Evolutionary conservation across 2,797 vertebrate species (phyloP).

Genomic region (Hyperoplus lanceolatus): DNA sequence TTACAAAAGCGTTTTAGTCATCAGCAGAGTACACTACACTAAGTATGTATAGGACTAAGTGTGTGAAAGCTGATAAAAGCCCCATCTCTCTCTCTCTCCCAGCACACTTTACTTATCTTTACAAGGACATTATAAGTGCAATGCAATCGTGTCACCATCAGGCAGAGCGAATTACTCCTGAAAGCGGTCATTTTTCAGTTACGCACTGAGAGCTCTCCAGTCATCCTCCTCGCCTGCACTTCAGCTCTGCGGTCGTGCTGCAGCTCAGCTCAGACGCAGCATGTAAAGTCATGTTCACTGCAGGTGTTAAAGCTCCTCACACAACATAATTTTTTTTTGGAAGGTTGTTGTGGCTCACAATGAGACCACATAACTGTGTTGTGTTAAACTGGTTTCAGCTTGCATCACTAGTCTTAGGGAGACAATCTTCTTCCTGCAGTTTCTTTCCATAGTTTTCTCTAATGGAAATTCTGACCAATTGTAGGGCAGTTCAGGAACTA

Average conservation of each 20-base stretch:
- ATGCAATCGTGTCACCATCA: slow-evolving; percentile 57
- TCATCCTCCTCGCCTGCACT: slow-evolving; percentile 38
- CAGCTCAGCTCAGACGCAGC: neutral
- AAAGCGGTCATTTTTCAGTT: slow-evolving; percentile 71
- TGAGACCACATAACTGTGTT: neutral
- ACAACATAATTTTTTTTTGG: neutral
- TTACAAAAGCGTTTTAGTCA: slow-evolving; percentile 50
- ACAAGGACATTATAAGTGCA: slow-evolving; percentile 65
- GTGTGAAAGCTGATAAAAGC: slow-evolving; percentile 56
- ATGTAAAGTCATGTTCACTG: neutral
- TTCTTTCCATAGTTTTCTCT: too few species aligned
- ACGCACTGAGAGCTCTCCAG: neutral
- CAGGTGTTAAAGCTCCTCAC: slow-evolving; percentile 10
- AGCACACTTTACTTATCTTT: slow-evolving; percentile 64
- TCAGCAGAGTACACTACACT: slow-evolving; percentile 37
- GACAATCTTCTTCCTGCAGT: too few species aligned
- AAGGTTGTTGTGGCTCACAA: neutral
- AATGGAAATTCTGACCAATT: too few species aligned
- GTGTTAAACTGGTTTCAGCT: neutral
- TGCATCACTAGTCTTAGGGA: too few species aligned
- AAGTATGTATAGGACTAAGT: neutral
- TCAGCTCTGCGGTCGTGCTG: slow-evolving; percentile 36
- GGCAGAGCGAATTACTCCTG: slow-evolving; percentile 61
- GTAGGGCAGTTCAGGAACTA: too few species aligned
- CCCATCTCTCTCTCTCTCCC: neutral